A percentile compares a stretch with the other conserved stretches of the same genome.
Conservation (phyloP, 2,797 vertebrate genomes). For the Lacerta bilineata region DNA sequence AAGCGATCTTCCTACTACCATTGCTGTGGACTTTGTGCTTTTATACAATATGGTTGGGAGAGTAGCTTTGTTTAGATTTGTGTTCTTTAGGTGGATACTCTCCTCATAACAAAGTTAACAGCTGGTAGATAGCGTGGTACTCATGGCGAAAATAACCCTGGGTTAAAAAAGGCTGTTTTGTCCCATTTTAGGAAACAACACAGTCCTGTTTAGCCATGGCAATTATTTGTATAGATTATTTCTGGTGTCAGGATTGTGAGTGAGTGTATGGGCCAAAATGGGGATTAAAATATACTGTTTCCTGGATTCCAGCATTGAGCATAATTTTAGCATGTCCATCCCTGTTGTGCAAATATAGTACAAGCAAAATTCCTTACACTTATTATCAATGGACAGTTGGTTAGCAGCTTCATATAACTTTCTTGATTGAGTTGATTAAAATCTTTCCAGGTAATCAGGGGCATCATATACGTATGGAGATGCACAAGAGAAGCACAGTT, state of each 20-base stretch:
- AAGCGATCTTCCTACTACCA: background rate
- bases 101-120: conserved; percentile 45
- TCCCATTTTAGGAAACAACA: conserved; percentile 43
- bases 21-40: background rate
- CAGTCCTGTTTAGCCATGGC: background rate
- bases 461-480: background rate
- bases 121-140: background rate
- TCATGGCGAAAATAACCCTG: conserved; percentile 33
- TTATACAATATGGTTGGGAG: conserved; percentile 21
- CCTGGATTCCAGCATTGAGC: background rate
- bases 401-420: background rate
- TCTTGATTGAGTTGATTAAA: background rate
- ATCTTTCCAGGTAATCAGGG: background rate
- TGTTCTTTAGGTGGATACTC: conserved; percentile 15
- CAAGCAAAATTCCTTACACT: background rate
- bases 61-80: fast-evolving
- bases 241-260: background rate
- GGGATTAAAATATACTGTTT: conserved; percentile 50
- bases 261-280: conserved; percentile 32
- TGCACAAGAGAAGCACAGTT: background rate
- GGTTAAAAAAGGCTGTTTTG: conserved; percentile 53
- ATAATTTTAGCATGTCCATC: background rate
- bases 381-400: background rate
- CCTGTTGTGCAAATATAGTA: fast-evolving
- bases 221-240: conserved; percentile 31